phyloP scores from a whole-genome alignment of 2,888 invertebrate species.

The Escarpia spicata region DNA sequence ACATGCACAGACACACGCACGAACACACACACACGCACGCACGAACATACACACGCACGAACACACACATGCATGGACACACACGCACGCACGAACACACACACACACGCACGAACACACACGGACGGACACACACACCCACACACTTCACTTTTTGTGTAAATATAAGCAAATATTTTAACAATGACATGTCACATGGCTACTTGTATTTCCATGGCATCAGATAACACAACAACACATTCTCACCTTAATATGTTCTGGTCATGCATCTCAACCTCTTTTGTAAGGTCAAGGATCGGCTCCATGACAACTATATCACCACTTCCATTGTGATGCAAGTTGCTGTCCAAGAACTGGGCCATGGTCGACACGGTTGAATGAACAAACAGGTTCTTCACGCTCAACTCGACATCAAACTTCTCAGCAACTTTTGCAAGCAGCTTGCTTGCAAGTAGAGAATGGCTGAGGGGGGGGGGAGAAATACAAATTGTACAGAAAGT shows the following conservation, averaged over 20 bases:
- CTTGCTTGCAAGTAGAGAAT: constrained; percentile 65
- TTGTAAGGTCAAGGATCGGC: constrained; percentile 53
- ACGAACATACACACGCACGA: too few species aligned
- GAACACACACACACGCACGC: too few species aligned
- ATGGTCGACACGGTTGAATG: constrained; percentile 61
- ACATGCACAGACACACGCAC: too few species aligned
- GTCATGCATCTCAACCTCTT: constrained; percentile 63
- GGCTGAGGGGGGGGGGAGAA: constrained; percentile 49
- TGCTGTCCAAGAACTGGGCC: constrained; percentile 57
- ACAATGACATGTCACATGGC: not conserved
- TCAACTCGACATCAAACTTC: constrained; percentile 54
- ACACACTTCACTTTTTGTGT: too few species aligned
- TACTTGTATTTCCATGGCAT: not conserved
- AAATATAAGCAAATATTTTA: not conserved
- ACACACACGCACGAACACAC: too few species aligned
- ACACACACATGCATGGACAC: too few species aligned
- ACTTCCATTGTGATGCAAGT: not conserved
- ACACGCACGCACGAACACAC: too few species aligned
- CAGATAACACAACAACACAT: not conserved
- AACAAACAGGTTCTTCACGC: constrained; percentile 63
- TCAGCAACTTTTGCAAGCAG: constrained; percentile 55
- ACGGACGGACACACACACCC: too few species aligned
- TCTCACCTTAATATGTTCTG: constrained; percentile 35
- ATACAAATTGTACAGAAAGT: not conserved
- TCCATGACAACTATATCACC: constrained; percentile 30